phyloP scores from a whole-genome alignment of 2,113 vertebrate species.

The Talpa occidentalis region DNA sequence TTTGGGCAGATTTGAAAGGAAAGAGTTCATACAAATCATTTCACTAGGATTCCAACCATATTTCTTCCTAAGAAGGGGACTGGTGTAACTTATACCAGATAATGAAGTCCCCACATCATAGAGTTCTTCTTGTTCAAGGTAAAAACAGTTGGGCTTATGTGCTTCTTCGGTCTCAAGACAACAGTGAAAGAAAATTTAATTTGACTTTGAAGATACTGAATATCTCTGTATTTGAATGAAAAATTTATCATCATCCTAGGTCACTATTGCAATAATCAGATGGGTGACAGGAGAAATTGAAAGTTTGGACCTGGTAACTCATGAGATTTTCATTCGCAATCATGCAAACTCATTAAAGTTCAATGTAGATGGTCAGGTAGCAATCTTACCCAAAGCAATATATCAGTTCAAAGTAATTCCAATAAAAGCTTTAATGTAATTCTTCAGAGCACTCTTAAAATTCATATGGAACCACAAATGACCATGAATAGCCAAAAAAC shows the following conservation, averaged over 20 bases:
- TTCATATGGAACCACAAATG: no score
- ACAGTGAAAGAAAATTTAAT: slow-evolving; percentile 11
- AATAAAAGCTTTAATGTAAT: no score
- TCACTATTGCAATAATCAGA: neutral
- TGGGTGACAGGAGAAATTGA: neutral
- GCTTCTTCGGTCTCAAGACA: neutral
- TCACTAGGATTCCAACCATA: neutral
- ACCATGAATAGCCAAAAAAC: no score
- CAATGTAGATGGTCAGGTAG: neutral
- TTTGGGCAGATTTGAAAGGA: neutral
- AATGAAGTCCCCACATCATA: neutral
- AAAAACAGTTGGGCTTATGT: neutral
- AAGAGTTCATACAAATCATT: neutral
- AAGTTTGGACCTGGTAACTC: neutral
- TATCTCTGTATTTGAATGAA: slow-evolving; percentile 5
- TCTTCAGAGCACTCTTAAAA: no score
- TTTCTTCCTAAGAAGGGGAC: neutral
- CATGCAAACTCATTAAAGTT: neutral
- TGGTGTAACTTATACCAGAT: neutral
- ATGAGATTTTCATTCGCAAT: neutral
- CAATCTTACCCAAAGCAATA: neutral
- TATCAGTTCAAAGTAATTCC: no score
- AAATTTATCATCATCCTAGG: slow-evolving; percentile 30
- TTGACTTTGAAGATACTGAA: slow-evolving; percentile 21
- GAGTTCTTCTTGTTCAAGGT: neutral